phyloP scores from a whole-genome alignment of 2,797 vertebrate species.

The Spinibarbus caldwelli region DNA sequence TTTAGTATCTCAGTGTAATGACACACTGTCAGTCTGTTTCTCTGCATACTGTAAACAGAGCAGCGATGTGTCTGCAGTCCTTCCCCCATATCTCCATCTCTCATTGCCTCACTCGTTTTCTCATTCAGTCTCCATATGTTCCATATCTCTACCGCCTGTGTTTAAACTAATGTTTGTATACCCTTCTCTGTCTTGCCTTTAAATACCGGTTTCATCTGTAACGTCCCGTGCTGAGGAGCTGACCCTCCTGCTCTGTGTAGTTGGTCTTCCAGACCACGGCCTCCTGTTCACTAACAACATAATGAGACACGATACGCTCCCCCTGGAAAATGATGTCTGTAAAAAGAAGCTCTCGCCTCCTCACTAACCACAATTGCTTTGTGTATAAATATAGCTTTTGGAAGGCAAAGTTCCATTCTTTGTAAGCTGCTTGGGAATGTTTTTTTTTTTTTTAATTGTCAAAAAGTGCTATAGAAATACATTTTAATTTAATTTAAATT shows the following conservation, averaged over 20 bases:
- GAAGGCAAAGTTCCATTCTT: neutral
- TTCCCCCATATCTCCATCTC: neutral
- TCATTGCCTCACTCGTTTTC: neutral
- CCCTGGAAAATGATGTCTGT: slow-evolving; percentile 34
- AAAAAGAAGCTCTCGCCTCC: slow-evolving; percentile 46
- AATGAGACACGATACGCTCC: slow-evolving; percentile 20
- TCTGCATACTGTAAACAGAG: slow-evolving; percentile 48
- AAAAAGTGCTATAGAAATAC: neutral
- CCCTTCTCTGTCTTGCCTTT: slow-evolving; percentile 11
- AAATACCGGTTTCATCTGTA: slow-evolving; percentile 8
- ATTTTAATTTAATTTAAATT: neutral
- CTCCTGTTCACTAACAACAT: slow-evolving; percentile 36
- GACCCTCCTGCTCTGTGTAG: slow-evolving; percentile 9
- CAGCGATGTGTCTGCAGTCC: neutral
- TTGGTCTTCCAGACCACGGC: slow-evolving; percentile 24
- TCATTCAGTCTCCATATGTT: slow-evolving; percentile 12
- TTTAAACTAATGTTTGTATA: slow-evolving; percentile 10
- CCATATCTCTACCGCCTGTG: neutral
- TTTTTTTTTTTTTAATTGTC: neutral
- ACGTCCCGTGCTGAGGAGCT: neutral
- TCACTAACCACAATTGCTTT: slow-evolving; percentile 44
- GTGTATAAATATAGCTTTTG: slow-evolving; percentile 47
- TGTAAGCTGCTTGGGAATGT: neutral
- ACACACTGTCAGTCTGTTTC: slow-evolving; percentile 51
- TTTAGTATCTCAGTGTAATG: slow-evolving; percentile 43